phyloP scores from a whole-genome alignment of 2,113 vertebrate genomes.

The Pungitius pungitius region DNA sequence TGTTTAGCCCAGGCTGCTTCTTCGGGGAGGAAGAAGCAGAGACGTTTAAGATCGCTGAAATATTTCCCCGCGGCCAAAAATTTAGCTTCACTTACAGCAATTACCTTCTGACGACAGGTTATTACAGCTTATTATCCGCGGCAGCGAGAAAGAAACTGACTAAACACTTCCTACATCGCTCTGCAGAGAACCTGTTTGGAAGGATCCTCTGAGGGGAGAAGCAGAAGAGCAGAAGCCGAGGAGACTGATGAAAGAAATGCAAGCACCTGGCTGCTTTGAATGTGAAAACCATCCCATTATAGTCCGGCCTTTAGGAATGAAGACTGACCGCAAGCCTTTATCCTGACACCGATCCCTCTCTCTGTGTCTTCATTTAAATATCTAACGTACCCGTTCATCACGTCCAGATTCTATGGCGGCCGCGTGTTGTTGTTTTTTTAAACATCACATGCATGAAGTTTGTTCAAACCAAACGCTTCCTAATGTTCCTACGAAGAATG shows the following conservation, averaged over 20 bases:
- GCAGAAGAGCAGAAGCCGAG: neutral
- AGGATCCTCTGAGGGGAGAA: neutral
- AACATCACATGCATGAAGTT: neutral
- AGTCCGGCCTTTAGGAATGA: slow-evolving; percentile 33
- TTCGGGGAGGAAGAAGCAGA: neutral
- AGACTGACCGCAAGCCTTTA: slow-evolving; percentile 17
- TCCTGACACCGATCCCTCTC: neutral
- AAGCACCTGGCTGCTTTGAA: neutral
- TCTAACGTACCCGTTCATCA: neutral
- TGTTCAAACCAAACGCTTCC: neutral
- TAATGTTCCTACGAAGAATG: no score
- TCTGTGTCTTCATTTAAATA: slow-evolving; percentile 22
- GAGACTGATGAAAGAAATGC: neutral
- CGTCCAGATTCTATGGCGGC: no score
- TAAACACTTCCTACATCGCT: neutral
- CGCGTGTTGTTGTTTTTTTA: neutral
- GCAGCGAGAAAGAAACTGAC: no score
- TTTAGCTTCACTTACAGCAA: neutral
- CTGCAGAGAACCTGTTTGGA: neutral
- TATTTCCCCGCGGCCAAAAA: slow-evolving; percentile 3
- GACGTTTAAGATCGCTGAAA: neutral
- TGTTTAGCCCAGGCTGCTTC: neutral
- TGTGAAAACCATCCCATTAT: slow-evolving; percentile 8
- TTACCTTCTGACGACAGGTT: neutral
- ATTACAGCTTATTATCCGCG: neutral